Evolutionary conservation across 2,797 vertebrate genomes (phyloP), one percentile per base, ranked within the genome.

Genomic region (Hemibagrus guttatus): DNA sequence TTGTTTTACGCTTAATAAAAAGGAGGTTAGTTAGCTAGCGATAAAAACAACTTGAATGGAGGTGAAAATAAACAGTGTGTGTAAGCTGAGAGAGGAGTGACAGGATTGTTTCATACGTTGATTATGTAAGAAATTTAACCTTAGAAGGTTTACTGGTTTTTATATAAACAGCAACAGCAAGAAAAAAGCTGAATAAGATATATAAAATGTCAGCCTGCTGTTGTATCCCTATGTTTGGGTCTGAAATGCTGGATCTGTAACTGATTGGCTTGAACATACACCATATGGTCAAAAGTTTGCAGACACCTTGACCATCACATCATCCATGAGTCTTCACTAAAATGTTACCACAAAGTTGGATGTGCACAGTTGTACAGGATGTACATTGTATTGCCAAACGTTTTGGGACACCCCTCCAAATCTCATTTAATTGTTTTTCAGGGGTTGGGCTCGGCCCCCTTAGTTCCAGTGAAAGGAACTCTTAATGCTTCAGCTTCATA

Each of bases 191-290:
- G 4, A 21, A 58, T 16, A n/a, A n/a, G 46, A 28, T 6, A n/a
- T 14, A 14, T 14, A 19, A 28, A 19, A 28, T 1, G 0, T 21
- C 17, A 49, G 17, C 0, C 3, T 23, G 19, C 21, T 11, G 23
- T 3, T 4, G 56, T 19, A 59, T 4, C 12, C 63, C 31, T 0
- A 14, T 64, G 61, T 66, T 82, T 23, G 58, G 46, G 46, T 35
- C 17, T 46, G 59, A 63, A 63, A 81, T 81, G 59, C 79, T 81
- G 35, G 59, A 81, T 81, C 79, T 13, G 14, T 28, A 81, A n/a
- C 26, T 17, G 39, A 63, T 63, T 46, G 35, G 26, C 39, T 63
- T 63, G 13, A 46, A 17, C 35, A 6, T 12, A n/a, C 23, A 19
- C 23, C 17, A 16, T 63, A 5, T 17, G 3, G 58, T 0, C 58